Percentiles rank a stretch among this genome's conserved stretches.
Evolutionary conservation across 2,797 vertebrate genomes (phyloP).

Genomic region (Melanotaenia trifasciata): DNA sequence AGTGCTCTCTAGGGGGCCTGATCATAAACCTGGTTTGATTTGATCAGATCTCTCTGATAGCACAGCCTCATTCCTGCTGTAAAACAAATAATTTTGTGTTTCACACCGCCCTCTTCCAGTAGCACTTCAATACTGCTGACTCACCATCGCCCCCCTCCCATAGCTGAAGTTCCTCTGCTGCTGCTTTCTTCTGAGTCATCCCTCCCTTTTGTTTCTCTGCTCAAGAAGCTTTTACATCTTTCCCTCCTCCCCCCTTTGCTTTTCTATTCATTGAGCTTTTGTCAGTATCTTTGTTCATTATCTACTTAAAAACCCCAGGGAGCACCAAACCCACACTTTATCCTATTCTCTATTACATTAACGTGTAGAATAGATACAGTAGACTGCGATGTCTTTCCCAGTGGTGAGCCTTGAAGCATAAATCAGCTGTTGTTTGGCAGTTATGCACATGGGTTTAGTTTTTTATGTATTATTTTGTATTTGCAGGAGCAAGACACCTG

Average conservation of each 20-base stretch:
- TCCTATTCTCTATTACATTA: conserved; percentile 11
- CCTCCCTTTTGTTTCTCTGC: conserved; percentile 45
- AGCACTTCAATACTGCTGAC: conserved; percentile 66
- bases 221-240: conserved; percentile 33
- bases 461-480: conserved; percentile 17
- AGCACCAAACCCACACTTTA: conserved; percentile 32
- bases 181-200: conserved; percentile 58
- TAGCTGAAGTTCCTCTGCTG: conserved; percentile 30
- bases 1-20: conserved; percentile 29
- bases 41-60: conserved; percentile 40
- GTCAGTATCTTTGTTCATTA: conserved; percentile 47
- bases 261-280: conserved; percentile 31
- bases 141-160: conserved; percentile 54
- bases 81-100: conserved; percentile 47
- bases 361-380: conserved; percentile 41
- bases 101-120: conserved; percentile 51
- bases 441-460: conserved; percentile 2
- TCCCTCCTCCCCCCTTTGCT: conserved; percentile 27
- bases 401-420: conserved; percentile 18
- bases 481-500: conserved; percentile 89
- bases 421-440: conserved; percentile 31
- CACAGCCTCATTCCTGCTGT: conserved; percentile 21
- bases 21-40: conserved; percentile 28
- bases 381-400: conserved; percentile 35
- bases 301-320: conserved; percentile 41